phyloP scores from a whole-genome alignment of 2,113 vertebrate genomes.

The Misgurnus mizolepis region DNA sequence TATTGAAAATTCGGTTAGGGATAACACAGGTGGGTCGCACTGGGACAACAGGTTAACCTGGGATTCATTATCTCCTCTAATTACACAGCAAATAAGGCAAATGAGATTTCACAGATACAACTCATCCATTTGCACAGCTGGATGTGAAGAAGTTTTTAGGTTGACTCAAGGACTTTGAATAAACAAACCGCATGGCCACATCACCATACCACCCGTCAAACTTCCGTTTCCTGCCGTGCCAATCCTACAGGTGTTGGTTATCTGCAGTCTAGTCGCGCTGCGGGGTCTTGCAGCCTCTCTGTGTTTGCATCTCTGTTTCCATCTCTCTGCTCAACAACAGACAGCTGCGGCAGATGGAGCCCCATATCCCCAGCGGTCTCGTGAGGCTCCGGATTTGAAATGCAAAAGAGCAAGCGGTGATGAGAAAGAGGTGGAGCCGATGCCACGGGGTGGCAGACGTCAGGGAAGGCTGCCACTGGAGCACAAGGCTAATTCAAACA shows the following conservation, averaged over 20 bases:
- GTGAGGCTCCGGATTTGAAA: conserved; percentile 69
- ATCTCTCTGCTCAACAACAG: conserved; percentile 62
- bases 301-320: conserved; percentile 54
- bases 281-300: conserved; percentile 31
- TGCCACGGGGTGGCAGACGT: conserved; percentile 15
- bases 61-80: conserved; percentile 35
- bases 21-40: conserved; percentile 4
- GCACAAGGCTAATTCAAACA: conserved; percentile 29
- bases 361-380: conserved; percentile 69
- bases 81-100: conserved; percentile 30
- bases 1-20: conserved; percentile 4
- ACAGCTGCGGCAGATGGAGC: conserved; percentile 73
- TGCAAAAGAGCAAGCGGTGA: conserved; percentile 64
- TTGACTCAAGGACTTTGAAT: conserved; percentile 3
- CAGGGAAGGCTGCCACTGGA: conserved; percentile 10
- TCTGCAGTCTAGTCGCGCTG: background rate
- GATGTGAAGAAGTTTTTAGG: conserved; percentile 26
- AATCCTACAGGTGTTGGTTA: background rate
- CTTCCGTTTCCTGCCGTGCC: background rate
- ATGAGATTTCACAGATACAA: conserved; percentile 20
- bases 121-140: conserved; percentile 28
- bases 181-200: background rate
- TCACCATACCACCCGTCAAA: background rate
- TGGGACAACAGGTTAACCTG: conserved; percentile 29
- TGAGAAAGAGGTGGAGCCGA: conserved; percentile 3